Evolutionary conservation across 2,797 vertebrate genomes (phyloP).

Genomic region (Chaunax sp.): DNA sequence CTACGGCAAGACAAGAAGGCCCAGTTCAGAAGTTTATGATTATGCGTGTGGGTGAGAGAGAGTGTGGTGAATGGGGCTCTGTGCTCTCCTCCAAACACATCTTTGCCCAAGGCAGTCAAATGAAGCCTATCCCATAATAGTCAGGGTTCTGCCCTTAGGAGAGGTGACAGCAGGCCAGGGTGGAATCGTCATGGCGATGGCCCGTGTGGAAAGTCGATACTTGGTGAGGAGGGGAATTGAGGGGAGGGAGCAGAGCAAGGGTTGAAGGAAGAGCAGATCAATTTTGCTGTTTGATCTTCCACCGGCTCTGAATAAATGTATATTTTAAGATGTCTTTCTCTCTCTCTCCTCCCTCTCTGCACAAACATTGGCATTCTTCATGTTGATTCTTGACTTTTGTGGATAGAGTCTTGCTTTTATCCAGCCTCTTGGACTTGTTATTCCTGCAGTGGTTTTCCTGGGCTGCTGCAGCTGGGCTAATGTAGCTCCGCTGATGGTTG

Average conservation of each 20-base stretch:
- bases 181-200: slow-evolving; percentile 72
- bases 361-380: slow-evolving; percentile 84
- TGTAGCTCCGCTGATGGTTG: slow-evolving; percentile 55
- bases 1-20: slow-evolving; percentile 45
- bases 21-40: slow-evolving; percentile 38
- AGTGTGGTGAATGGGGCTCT: slow-evolving; percentile 31
- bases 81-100: slow-evolving; percentile 35
- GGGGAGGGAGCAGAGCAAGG: slow-evolving; percentile 60
- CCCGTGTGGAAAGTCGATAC: slow-evolving; percentile 75
- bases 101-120: slow-evolving; percentile 57
- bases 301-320: slow-evolving; percentile 85
- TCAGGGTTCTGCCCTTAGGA: slow-evolving; percentile 56
- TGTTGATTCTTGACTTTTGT: slow-evolving; percentile 81
- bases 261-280: slow-evolving; percentile 82
- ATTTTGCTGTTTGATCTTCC: slow-evolving; percentile 85
- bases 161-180: slow-evolving; percentile 74
- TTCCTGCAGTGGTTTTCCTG: slow-evolving; percentile 72
- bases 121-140: slow-evolving; percentile 64
- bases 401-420: slow-evolving; percentile 75
- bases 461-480: slow-evolving; percentile 44
- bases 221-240: slow-evolving; percentile 60
- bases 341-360: slow-evolving; percentile 46
- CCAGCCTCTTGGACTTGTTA: slow-evolving; percentile 75
- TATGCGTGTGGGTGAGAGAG: slow-evolving; percentile 18
- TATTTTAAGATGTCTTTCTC: slow-evolving; percentile 76